Base-by-base conservation (phyloP, 2,797 vertebrate species). In the Chaenodraco wilsoni region DNA sequence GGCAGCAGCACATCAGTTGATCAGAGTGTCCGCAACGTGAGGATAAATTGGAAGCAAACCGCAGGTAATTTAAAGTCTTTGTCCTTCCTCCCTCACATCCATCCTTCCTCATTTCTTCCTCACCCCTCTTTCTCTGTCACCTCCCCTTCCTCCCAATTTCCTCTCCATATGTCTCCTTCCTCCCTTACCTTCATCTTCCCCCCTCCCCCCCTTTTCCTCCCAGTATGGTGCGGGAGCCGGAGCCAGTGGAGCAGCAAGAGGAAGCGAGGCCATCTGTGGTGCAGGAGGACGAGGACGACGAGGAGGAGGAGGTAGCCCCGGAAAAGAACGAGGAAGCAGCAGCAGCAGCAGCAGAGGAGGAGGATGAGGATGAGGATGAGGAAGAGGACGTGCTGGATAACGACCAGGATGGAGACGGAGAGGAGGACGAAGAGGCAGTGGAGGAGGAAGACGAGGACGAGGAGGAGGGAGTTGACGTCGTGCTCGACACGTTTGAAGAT, bases 211-310 rank as follows among this genome's bases (percentile, higher is more conserved):
- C 33, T n/a, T 33, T 41, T 37, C 52, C 60, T 86, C 74, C 67
- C 90, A 99, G 97, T 0, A 97, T 98, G 93, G 89, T 93, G 51
- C 92, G 89, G n/a, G 97, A 97, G 83, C 95, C 95, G 2, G 94
- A 94, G 33, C 94, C 93, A 74, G 93, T 91, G 66, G 95, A 95
- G 56, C 89, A 95, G 61, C 93, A 93, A 69, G 91, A 93, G 73
- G 96, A 96, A 90, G 93, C 95, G 27, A 90, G 94, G 76, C 89
- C 88, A 79, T 86, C 90, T 60, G 95, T 95, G 50, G 94, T 94
- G 19, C 92, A 94, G 69, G 94, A 93, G 50, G 94, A 88, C 31
- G 95, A 95, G 66, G 95, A 95, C 7, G 93, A 93, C 0, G 91
- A 93, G 14, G 96, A 95, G 59, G 16, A 95, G 60, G 95, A 94